These are phyloP conservation scores for Halesus radiatus DNA, from an alignment of 1,140 invertebrate species.

Conservation along the genomic window DNA sequence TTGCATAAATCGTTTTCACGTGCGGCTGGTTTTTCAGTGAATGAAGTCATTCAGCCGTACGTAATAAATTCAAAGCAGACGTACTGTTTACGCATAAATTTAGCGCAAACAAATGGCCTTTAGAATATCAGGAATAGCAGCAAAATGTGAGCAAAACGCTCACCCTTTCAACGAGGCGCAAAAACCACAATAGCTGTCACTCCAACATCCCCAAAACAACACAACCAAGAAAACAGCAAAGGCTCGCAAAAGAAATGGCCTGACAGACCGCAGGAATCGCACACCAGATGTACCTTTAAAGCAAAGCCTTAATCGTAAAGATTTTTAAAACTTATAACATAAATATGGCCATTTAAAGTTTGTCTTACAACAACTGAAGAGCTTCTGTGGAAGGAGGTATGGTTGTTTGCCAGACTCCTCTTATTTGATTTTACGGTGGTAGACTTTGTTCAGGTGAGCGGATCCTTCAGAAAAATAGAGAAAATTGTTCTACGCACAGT, in stretches of 20 bases:
- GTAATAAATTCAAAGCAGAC: constrained; percentile 38
- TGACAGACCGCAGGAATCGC: neutral
- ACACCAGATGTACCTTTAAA: neutral
- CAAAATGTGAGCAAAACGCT: neutral
- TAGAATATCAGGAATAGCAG: constrained; percentile 17
- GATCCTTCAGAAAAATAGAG: too few relatives aligned
- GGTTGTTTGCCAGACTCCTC: too few relatives aligned
- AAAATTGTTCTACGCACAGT: too few relatives aligned
- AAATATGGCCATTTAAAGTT: too few relatives aligned
- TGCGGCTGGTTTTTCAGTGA: constrained; percentile 15
- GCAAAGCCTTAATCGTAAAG: too few relatives aligned
- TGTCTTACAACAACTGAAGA: too few relatives aligned
- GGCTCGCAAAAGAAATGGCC: neutral
- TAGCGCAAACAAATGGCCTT: constrained; percentile 35
- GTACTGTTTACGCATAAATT: constrained; percentile 40
- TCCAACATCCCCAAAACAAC: neutral
- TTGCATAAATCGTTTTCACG: constrained; percentile 38
- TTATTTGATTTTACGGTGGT: too few relatives aligned
- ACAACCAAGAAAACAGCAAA: neutral
- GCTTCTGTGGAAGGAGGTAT: too few relatives aligned
- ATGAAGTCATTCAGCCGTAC: constrained; percentile 34
- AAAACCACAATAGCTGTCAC: constrained; percentile 34
- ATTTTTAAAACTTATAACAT: too few relatives aligned
- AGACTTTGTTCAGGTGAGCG: too few relatives aligned
- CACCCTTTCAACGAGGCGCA: constrained; percentile 15